These are phyloP conservation scores for Erethizon dorsatum DNA, from an alignment of 2,797 vertebrate species.

Conservation along the genomic window DNA sequence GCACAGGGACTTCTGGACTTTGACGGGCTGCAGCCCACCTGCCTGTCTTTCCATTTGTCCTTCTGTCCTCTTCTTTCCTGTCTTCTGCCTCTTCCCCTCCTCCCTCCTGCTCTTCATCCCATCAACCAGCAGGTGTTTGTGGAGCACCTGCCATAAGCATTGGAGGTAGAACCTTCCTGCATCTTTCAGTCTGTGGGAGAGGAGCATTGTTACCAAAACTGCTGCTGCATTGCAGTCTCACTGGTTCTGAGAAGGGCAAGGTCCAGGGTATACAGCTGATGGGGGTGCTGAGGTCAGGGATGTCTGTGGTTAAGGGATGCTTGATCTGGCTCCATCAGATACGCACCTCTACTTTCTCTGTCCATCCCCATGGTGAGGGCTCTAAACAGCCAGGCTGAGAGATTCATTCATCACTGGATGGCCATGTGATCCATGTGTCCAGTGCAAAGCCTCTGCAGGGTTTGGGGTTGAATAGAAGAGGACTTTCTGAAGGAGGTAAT, in stretches of 20 bases:
- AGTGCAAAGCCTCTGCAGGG: neutral
- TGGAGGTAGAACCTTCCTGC: neutral
- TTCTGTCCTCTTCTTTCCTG: neutral
- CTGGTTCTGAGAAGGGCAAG: neutral
- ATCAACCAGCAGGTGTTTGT: neutral
- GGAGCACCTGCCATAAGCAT: neutral
- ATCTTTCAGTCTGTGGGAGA: neutral
- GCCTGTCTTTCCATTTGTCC: neutral
- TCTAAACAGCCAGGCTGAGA: neutral
- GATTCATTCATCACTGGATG: neutral
- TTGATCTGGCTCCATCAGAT: neutral
- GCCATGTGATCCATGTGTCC: too few species aligned
- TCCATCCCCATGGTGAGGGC: neutral
- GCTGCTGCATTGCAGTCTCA: neutral
- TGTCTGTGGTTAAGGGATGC: neutral
- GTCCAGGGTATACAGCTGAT: fast-evolving
- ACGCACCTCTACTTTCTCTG: neutral
- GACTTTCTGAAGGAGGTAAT: neutral
- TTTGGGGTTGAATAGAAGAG: neutral
- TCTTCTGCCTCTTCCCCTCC: neutral
- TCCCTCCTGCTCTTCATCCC: neutral
- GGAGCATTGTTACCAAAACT: neutral
- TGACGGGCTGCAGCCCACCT: too few species aligned
- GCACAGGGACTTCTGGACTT: fast-evolving
- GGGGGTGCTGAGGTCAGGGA: neutral